Base-by-base conservation (phyloP, 1,140 invertebrate genomes). In the Telenomus remus region DNA sequence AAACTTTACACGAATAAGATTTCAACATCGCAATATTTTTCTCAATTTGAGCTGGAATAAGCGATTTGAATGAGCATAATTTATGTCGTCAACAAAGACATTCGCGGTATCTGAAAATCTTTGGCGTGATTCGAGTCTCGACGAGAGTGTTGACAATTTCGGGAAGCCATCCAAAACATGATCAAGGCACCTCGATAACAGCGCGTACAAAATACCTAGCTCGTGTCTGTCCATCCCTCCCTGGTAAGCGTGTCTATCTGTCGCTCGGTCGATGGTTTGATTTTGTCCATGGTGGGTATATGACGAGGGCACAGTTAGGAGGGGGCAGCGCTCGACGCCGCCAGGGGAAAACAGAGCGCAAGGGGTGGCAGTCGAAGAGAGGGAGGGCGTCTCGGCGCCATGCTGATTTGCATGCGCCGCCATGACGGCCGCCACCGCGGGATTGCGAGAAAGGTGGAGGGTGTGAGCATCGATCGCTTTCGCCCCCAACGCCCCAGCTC, bases 401-500 rank as follows among this genome's bases (percentile, higher is more conserved):
- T 88, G 84, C 86, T 87, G 85, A 87, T 88, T 88, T 88, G 87
- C 87, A 87, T 87, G 85, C 86, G 87, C 86, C 87, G 85, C 85
- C 85, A 87, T 87, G 87, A 86, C 86, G 82, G 85, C 81, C 81
- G 79, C 79, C 80, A 78, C 81, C 81, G 79, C 80, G 79, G 82
- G 82, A 80, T 80, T 82, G 82, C 64, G 60, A 66, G 76, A 51
- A 79, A 80, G 78, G 69, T 69, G 77, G 70, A 81, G 82, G 83
- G 80, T 79, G 84, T 81, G 77, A 76, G 79, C 86, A 87, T 88
- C 86, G 86, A 88, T 88, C 86, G 86, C 81, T 81, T 79, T 80
- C 78, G 73, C 76, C 77, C 80, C 77, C 73, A 48, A 59, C 74
- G 74, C 19, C 59, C 65, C 73, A 51, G 56, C 64, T 61, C 65